Conservation (phyloP, 2,113 vertebrate species). For the Antechinus stuartii region DNA sequence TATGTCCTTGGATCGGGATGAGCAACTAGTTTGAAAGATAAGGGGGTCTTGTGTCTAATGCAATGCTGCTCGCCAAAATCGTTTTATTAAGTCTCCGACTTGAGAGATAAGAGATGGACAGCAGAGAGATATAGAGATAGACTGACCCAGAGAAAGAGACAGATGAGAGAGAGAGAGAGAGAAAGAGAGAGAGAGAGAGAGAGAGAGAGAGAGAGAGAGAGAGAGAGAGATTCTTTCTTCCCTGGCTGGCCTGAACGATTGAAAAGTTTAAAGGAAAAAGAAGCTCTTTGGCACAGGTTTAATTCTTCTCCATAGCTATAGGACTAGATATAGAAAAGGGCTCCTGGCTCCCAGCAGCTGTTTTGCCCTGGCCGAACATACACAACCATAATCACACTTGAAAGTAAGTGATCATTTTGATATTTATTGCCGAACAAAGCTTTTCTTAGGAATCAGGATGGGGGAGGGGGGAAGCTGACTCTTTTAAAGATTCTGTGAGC, state of each 20-base stretch:
- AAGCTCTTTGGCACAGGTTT: constrained; percentile 69
- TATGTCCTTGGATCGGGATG: neutral
- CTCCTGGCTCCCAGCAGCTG: constrained; percentile 71
- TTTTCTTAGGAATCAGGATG: neutral
- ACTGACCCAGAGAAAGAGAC: neutral
- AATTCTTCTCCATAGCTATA: constrained; percentile 52
- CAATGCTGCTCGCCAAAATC: constrained; percentile 56
- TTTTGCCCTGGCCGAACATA: constrained; percentile 56
- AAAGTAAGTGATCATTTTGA: constrained; percentile 73
- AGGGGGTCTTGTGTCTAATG: constrained; percentile 43
- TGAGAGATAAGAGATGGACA: neutral
- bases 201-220: neutral
- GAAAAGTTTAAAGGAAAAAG: constrained; percentile 71
- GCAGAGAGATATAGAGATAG: neutral
- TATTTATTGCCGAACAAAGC: constrained; percentile 73
- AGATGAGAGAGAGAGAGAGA: neutral
- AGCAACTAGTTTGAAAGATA: constrained; percentile 34
- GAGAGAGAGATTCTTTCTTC: constrained; percentile 50
- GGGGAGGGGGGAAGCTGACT: constrained; percentile 13
- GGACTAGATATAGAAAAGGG: constrained; percentile 52
- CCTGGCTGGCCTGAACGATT: constrained; percentile 32
- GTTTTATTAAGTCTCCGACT: constrained; percentile 28
- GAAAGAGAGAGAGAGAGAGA: neutral
- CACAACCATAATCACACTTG: constrained; percentile 77
- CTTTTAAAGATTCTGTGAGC: constrained; percentile 42